phyloP scores from a whole-genome alignment of 2,113 vertebrate genomes.

The Chlamydotis undulata region DNA sequence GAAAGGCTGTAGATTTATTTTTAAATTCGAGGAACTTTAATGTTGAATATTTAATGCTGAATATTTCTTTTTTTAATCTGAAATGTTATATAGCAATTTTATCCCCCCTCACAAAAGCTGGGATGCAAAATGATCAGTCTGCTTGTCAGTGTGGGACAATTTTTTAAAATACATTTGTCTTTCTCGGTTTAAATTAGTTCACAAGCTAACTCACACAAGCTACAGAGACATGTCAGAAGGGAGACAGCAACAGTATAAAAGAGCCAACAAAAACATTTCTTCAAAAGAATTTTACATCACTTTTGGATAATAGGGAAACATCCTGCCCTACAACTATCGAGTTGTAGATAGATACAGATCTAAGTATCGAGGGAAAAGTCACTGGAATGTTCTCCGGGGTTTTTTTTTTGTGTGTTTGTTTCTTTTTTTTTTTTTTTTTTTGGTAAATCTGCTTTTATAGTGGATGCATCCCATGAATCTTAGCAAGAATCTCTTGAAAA shows the following conservation, averaged over 20 bases:
- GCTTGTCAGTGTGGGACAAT: slow-evolving; percentile 29
- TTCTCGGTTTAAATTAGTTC: slow-evolving; percentile 57
- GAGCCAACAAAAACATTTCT: slow-evolving; percentile 52
- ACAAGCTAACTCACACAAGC: slow-evolving; percentile 24
- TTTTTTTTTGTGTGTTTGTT: neutral
- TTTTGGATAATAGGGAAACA: slow-evolving; percentile 52
- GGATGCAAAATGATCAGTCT: slow-evolving; percentile 30
- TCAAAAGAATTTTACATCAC: slow-evolving; percentile 59
- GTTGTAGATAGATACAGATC: slow-evolving; percentile 1
- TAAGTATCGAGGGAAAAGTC: neutral
- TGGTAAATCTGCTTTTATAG: neutral
- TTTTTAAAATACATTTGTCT: slow-evolving; percentile 55
- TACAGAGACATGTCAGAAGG: slow-evolving; percentile 37
- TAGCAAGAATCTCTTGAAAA: neutral
- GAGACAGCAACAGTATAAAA: slow-evolving; percentile 30
- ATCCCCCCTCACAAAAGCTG: slow-evolving; percentile 15
- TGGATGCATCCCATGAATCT: neutral
- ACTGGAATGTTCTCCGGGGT: neutral
- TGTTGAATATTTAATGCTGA: slow-evolving; percentile 43
- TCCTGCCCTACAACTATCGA: slow-evolving; percentile 5
- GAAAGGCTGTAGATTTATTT: slow-evolving; percentile 48
- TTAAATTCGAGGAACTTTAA: slow-evolving; percentile 46
- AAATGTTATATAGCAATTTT: slow-evolving; percentile 32
- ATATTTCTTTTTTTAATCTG: slow-evolving; percentile 48
- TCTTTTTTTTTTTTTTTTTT: neutral